A percentile compares a stretch with the other conserved stretches of the same genome.
phyloP scores from a whole-genome alignment of 2,888 invertebrate genomes.

The Eurytoma adleriae region DNA sequence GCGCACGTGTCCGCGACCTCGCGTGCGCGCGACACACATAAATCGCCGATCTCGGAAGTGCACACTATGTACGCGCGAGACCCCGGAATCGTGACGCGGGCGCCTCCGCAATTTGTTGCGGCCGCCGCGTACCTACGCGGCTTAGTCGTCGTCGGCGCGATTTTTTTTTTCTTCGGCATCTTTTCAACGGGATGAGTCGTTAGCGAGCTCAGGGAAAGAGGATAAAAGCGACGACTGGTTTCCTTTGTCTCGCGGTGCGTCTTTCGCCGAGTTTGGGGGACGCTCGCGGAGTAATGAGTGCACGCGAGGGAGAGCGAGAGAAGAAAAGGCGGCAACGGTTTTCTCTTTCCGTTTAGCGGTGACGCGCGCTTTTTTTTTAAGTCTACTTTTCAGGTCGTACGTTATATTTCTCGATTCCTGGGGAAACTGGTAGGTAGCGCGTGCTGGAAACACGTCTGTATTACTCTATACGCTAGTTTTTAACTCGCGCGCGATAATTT shows the following conservation, averaged over 20 bases:
- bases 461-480: no score
- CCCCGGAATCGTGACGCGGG: not conserved
- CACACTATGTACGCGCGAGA: not conserved
- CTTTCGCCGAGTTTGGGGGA: not conserved
- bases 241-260: not conserved
- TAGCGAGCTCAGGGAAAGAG: conserved; percentile 6
- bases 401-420: no score
- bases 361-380: no score
- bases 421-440: no score
- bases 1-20: not conserved
- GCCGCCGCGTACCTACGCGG: not conserved
- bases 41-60: conserved; percentile 47
- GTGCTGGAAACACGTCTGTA: no score
- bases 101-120: conserved; percentile 37
- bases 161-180: no score
- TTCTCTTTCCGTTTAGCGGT: not conserved
- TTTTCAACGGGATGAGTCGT: not conserved
- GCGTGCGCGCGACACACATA: conserved; percentile 42
- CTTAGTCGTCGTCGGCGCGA: not conserved
- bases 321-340: not conserved
- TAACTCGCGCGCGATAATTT: no score
- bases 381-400: no score
- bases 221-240: not conserved
- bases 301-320: not conserved
- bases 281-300: not conserved